Percentiles rank a stretch among this genome's conserved stretches.
Evolutionary conservation across 2,888 invertebrate species (phyloP).

Genomic region (Chymomyza caudatula): DNA sequence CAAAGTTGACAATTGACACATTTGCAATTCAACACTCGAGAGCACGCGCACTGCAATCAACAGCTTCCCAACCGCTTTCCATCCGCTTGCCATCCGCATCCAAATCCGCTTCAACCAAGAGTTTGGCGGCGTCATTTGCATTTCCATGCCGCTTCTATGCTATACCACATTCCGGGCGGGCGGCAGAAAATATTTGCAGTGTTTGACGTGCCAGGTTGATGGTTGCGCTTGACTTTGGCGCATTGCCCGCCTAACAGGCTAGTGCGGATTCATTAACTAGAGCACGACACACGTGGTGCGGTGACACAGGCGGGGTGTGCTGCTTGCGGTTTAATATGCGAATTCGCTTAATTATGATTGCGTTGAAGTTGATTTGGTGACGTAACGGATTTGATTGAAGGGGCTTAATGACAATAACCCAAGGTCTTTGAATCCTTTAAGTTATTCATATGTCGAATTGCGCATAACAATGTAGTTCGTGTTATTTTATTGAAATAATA

Average conservation of each 20-base stretch:
- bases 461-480: not conserved
- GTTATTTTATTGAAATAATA: not conserved
- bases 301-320: conserved; percentile 15
- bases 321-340: conserved; percentile 40
- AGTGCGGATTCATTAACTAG: conserved; percentile 64
- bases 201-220: conserved; percentile 58
- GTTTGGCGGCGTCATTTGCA: conserved; percentile 64
- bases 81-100: conserved; percentile 3
- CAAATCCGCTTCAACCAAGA: not conserved
- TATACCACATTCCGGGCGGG: conserved; percentile 10
- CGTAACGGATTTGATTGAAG: conserved; percentile 13
- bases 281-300: conserved; percentile 49
- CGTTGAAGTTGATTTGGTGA: conserved; percentile 19
- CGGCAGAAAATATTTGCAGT: conserved; percentile 70
- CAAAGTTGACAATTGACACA: conserved; percentile 72
- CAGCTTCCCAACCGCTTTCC: conserved; percentile 16
- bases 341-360: conserved; percentile 53
- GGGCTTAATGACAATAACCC: not conserved
- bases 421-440: not conserved
- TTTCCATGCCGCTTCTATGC: conserved; percentile 55
- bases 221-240: conserved; percentile 16
- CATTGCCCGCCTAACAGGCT: conserved; percentile 9
- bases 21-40: conserved; percentile 70
- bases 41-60: conserved; percentile 43
- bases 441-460: not conserved